Evolutionary conservation across 2,888 invertebrate species (phyloP), one percentile per base, ranked within the genome.

Genomic region (Mesorhabditis sp.): DNA sequence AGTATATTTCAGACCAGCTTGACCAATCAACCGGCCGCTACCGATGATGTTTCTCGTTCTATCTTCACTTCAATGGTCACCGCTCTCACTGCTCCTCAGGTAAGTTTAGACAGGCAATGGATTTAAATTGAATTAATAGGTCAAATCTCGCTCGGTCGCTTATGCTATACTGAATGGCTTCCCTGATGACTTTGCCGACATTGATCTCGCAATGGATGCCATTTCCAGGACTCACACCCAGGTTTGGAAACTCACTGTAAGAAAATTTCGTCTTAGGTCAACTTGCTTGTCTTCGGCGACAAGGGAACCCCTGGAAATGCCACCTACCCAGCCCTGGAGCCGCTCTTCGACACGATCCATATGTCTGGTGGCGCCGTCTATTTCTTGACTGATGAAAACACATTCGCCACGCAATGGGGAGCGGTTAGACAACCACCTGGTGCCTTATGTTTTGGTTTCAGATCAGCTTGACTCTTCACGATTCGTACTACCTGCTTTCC

Each of bases 311-410:
- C 80, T 5, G 80, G 80, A 63, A 74, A 74, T 44, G 77, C 72
- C 0, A 62, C 43, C 1, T 76, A 77, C 43, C 74, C 73, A 4
- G 67, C 71, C 28, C 74, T 80, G 0, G 45, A 45, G 4, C 69
- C 77, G 5, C 71, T 80, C 61, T 69, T 76, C 45, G 72, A 73
- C 45, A 62, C 80, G 6, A 73, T 77, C 7, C 77, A 77, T 68
- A 66, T 73, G 42, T 76, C 74, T 44, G 80, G 79, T 4, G 80
- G 80, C 63, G 66, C 74, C 13, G 73, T 74, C 45, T 80, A 80
- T 67, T 73, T 73, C 58, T 28, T 62, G 63, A 28, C n/a, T 13
- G 41, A 10, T n/a, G 58, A 50, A 10, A n/a, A 50, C 58, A 28
- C 28, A 28, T 50, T 50, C 58, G 7, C n/a, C 58, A 50, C 7